These are phyloP conservation scores for Corticium candelabrum DNA, from an alignment of 37 sponge, comb jelly and placozoan species.

Conservation along the genomic window DNA sequence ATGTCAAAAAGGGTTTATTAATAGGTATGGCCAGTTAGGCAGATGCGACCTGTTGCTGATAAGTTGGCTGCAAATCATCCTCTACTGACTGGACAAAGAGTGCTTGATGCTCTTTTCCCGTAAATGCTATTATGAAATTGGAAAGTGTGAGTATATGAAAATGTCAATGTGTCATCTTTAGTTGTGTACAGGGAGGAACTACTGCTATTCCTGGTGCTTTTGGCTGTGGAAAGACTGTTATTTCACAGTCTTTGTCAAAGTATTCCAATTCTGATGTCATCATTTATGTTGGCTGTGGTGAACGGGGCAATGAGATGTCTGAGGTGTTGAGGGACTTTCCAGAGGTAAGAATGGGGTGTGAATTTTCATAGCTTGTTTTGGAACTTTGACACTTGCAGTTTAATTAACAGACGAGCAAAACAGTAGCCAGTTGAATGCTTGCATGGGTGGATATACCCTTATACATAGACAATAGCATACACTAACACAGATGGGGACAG, in stretches of 20 bases:
- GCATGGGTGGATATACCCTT: constrained; percentile 6
- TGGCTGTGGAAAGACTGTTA: constrained; percentile 99
- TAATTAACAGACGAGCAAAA: no score
- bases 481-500: no score
- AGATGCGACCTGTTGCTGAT: constrained; percentile 80
- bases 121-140: constrained; percentile 18
- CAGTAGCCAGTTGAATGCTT: no score
- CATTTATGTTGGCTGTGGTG: constrained; percentile 98
- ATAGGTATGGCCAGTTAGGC: constrained; percentile 97
- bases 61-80: constrained; percentile 96
- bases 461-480: no score
- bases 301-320: constrained; percentile 98
- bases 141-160: not conserved
- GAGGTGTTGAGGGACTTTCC: constrained; percentile 97
- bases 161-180: constrained; percentile 15
- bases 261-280: constrained; percentile 98
- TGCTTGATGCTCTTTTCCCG: constrained; percentile 98
- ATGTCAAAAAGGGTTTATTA: no score
- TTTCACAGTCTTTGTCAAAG: constrained; percentile 95
- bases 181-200: constrained; percentile 97
- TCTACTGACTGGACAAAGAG: constrained; percentile 94
- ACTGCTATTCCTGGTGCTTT: constrained; percentile 99
- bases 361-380: not conserved
- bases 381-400: no score
- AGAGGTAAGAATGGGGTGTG: constrained; percentile 45